Base-by-base conservation (phyloP, 2,888 invertebrate species). In the Drosophila subsilvestris region DNA sequence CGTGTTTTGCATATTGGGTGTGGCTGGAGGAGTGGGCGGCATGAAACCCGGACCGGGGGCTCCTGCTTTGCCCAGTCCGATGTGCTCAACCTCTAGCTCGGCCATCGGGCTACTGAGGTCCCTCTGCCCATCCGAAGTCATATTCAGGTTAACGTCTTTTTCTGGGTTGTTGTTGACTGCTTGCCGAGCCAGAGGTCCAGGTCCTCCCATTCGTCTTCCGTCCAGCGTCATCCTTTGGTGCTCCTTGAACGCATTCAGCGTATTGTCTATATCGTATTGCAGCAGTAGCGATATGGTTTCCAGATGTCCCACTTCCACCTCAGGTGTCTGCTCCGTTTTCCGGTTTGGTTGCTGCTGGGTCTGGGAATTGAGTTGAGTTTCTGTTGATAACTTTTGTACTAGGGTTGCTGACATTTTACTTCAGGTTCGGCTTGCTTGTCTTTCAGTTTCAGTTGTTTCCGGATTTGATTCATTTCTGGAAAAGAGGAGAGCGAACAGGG, bases 241-340 rank as follows among this genome's bases (percentile, higher is more conserved):
- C 78, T 92, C 91, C 74, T 91, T 91, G 61, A 92, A 89, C 45
- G 90, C 89, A 83, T 92, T 92, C 63, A 92, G 70, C 29, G 91
- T 92, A 62, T 92, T 92, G 74, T 92, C 92, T 63, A 92, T 91
- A 71, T 92, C 91, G 86, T 92, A 92, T 76, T 91, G 91, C 59
- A 92, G 80, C 89, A 92, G 91, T 65, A 90, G 78, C 75, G 92
- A 91, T 82, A 92, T 91, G 66, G 90, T 88, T 3, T 80, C 78
- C 27, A 80, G 53, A 47, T 78, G 75, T 54, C 63, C 68, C 51
- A 60, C 76, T 51, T 50, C 74, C 55, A 65, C 75, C 17, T 25
- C 50, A 20, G 25, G 53, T 17, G 22, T 37, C 17, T 44, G 27
- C 42, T 53, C 37, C 20, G 14, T 20, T 10, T 50, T 17, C 49